These are phyloP conservation scores for Drosophila algonquin DNA, from an alignment of 2,888 invertebrate species.

Conservation along the genomic window DNA sequence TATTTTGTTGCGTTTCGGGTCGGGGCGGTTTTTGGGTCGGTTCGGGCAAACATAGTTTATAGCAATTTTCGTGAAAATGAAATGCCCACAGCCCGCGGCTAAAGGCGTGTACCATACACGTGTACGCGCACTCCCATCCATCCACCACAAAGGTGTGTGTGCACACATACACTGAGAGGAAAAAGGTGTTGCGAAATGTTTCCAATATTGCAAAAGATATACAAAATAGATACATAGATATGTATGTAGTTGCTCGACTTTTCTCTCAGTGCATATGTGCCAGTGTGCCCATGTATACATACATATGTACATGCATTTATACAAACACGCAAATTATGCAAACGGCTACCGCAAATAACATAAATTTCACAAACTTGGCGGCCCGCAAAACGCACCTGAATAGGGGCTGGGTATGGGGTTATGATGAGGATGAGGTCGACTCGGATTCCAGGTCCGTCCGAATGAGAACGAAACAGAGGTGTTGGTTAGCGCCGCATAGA, in stretches of 20 bases:
- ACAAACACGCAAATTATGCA: constrained; percentile 79
- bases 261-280: constrained; percentile 1
- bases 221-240: too few relatives aligned
- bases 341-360: constrained; percentile 77
- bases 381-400: constrained; percentile 73
- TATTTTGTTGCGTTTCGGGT: constrained; percentile 49
- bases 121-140: constrained; percentile 10
- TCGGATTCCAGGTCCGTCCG: constrained; percentile 2
- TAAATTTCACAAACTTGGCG: constrained; percentile 75
- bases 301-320: constrained; percentile 62
- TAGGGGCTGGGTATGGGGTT: neutral
- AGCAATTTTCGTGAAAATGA: constrained; percentile 66
- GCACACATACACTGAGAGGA: constrained; percentile 5
- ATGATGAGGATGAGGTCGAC: neutral
- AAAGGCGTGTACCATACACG: constrained; percentile 29
- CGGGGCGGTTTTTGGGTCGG: constrained; percentile 19
- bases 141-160: constrained; percentile 7
- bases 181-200: too few relatives aligned
- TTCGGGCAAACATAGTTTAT: constrained; percentile 61
- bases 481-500: constrained; percentile 62
- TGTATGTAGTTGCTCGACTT: neutral
- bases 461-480: neutral
- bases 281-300: constrained; percentile 29
- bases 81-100: constrained; percentile 62
- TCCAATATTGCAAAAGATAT: too few relatives aligned